Evolutionary conservation across 2,113 vertebrate genomes (phyloP), one percentile per base, ranked within the genome.

Genomic region (Pampusana beccarii): DNA sequence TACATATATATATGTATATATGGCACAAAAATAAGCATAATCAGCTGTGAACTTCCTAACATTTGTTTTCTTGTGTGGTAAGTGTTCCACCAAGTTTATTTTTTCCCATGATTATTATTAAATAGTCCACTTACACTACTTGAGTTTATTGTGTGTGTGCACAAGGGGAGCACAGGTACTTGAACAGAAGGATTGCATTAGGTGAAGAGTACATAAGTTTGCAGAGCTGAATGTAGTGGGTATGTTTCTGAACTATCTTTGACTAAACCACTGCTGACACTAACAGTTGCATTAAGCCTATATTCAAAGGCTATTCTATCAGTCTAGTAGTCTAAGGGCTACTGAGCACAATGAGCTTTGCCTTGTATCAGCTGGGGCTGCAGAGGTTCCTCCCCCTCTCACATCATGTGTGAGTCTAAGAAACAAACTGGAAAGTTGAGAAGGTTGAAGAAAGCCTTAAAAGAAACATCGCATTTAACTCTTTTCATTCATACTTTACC

Each of bases 181-280:
- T 3, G 10, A 60, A 40, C 5, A 60, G 9, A 81, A 51, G 15
- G 13, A 56, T 13, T 36, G 8, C 11, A 10, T 28, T 29, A 31
- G 14, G 6, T 61, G 42, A 40, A 66, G 18, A 62, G 16, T 14
- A 48, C 0, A 0, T 11, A 58, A 13, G 2, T 11, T 2, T 28
- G 17, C 42, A 51, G 25, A 51, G 20, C 8, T 77, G 29, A 46
- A 42, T 1, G 4, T 20, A 60, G 18, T 9, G 18, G 13, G 10
- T 57, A 44, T 20, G 6, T 34, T 77, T 79, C 57, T 80, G 54
- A 67, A 44, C 16, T 60, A 21, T 4, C 7, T 5, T 44, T 53
- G 9, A 24, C 16, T 60, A 64, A 91, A 64, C 10, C 16, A 18
- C 15, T n/a, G 3, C 17, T 3, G 3, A 2, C 11, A 58, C 18